phyloP scores from a whole-genome alignment of 1,140 invertebrate species.

The Lamellibrachia luymesi region DNA sequence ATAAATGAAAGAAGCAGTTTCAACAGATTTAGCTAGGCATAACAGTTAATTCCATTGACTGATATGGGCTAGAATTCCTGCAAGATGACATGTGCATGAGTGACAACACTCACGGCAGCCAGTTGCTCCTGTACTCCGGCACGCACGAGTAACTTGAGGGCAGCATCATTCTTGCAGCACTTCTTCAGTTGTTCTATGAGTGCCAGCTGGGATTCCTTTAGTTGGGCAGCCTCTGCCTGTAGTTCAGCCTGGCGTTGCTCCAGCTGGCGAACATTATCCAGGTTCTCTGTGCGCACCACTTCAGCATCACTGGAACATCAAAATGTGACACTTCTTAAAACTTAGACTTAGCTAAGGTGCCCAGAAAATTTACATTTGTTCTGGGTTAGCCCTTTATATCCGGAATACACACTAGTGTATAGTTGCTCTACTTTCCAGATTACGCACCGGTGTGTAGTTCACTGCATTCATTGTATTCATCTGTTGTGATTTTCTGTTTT shows the following conservation, averaged over 20 bases:
- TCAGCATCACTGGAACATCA: neutral
- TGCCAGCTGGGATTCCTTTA: neutral
- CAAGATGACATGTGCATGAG: neutral
- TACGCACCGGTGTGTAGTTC: too few species aligned
- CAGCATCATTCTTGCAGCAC: slow-evolving; percentile 10
- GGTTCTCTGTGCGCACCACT: neutral
- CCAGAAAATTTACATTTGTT: too few species aligned
- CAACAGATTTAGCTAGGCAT: too few species aligned
- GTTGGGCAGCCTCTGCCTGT: neutral
- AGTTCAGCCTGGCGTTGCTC: neutral
- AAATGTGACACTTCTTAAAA: neutral
- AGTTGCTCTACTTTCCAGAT: too few species aligned
- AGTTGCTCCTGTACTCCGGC: slow-evolving; percentile 4
- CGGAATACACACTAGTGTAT: too few species aligned
- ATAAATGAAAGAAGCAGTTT: too few species aligned
- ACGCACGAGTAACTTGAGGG: neutral
- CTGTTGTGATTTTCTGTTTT: too few species aligned
- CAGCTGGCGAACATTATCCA: neutral
- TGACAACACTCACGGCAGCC: neutral
- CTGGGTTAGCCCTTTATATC: too few species aligned
- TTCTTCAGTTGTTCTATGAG: neutral
- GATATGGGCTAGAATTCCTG: too few species aligned
- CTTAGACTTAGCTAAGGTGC: too few species aligned
- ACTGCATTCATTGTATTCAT: too few species aligned
- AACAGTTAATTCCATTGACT: too few species aligned